Evolutionary conservation across 2,113 vertebrate species (phyloP).

Genomic region (Scolopax mira): DNA sequence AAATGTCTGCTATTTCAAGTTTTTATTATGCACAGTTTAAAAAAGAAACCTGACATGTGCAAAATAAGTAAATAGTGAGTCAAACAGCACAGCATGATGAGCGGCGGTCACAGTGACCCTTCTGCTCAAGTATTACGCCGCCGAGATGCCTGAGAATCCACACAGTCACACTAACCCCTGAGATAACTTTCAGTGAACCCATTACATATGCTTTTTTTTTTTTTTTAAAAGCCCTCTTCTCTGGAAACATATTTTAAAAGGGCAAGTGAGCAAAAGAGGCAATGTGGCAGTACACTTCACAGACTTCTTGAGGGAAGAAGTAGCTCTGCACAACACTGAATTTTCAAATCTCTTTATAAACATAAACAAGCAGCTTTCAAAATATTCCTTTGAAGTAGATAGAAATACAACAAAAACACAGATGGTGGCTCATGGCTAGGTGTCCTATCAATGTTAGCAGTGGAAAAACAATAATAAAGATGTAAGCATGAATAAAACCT

Average conservation of each 20-base stretch:
- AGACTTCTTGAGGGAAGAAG: not conserved
- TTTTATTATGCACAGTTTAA: not conserved
- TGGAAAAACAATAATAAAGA: not conserved
- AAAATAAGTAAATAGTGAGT: not conserved
- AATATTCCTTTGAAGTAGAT: not conserved
- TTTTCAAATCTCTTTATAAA: not conserved
- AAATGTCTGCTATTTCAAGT: not conserved
- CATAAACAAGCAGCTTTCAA: not conserved
- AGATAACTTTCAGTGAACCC: not conserved
- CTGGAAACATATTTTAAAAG: not conserved
- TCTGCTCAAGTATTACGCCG: not conserved
- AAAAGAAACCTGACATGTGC: not conserved
- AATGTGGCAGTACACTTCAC: not conserved
- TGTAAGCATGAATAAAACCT: not conserved
- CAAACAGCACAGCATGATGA: not conserved
- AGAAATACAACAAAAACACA: not conserved
- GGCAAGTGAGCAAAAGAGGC: not conserved
- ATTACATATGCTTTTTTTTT: not conserved
- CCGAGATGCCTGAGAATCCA: not conserved
- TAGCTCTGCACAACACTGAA: not conserved
- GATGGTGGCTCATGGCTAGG: not conserved
- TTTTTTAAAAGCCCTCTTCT: not conserved
- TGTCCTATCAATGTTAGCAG: not conserved
- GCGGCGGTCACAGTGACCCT: constrained; percentile 7
- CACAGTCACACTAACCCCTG: not conserved